phyloP scores from a whole-genome alignment of 2,113 vertebrate species.

The Diphyllodes magnificus region DNA sequence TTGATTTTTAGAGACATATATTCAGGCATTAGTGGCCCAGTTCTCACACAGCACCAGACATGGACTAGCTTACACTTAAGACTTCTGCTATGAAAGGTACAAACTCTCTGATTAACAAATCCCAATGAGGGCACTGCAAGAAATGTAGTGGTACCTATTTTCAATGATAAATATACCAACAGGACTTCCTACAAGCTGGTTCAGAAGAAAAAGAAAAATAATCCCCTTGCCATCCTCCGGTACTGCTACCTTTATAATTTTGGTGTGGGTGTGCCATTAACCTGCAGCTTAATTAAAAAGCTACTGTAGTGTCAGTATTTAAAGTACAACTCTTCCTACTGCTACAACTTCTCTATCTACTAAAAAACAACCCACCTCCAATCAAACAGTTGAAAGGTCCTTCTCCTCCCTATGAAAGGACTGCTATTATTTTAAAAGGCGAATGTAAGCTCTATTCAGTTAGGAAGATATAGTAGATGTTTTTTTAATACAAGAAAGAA shows the following conservation, averaged over 20 bases:
- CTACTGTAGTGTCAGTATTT: not conserved
- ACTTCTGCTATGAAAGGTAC: not conserved
- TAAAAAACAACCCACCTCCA: not conserved
- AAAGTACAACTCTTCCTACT: not conserved
- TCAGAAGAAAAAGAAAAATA: not conserved
- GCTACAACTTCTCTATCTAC: not conserved
- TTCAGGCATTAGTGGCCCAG: not conserved
- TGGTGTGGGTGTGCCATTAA: not conserved
- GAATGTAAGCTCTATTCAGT: not conserved
- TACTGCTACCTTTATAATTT: not conserved
- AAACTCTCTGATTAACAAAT: not conserved
- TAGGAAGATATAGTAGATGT: not conserved
- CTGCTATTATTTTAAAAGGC: not conserved
- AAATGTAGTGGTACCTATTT: not conserved
- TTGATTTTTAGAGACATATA: not conserved
- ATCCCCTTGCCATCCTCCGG: not conserved
- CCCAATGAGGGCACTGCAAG: not conserved
- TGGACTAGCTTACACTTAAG: not conserved
- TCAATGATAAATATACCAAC: not conserved
- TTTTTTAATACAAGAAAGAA: not conserved
- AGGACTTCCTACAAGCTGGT: not conserved
- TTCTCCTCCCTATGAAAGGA: not conserved
- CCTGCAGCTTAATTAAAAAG: not conserved
- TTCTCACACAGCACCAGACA: not conserved
- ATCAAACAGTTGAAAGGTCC: not conserved